A percentile compares a stretch with the other conserved stretches of the same genome.
These are phyloP conservation scores for Sebastes kiyomatsui DNA, from an alignment of 2,797 vertebrate genomes.

Conservation along the genomic window DNA sequence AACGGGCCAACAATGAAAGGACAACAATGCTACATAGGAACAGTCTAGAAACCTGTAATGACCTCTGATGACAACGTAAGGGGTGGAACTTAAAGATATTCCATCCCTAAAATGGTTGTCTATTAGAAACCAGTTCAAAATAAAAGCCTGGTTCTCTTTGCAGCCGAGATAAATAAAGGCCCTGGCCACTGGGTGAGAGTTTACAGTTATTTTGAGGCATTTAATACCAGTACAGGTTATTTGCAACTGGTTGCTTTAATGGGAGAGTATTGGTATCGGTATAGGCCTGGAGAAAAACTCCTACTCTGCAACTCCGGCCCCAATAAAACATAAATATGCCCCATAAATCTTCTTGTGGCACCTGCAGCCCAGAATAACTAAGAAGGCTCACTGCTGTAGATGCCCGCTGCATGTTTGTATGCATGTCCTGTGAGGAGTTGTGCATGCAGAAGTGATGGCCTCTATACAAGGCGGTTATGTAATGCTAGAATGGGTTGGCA, in stretches of 20 bases:
- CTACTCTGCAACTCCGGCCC: not conserved
- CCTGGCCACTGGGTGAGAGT: not conserved
- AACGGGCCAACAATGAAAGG: not conserved
- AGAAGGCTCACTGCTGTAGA: not conserved
- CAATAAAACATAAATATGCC: conserved; percentile 2
- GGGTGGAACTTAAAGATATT: too few species aligned
- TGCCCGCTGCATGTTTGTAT: conserved; percentile 25
- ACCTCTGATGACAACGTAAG: too few species aligned
- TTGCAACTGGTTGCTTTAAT: not conserved
- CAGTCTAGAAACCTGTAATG: not conserved
- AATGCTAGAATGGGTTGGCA: conserved; percentile 41
- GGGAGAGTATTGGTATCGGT: not conserved
- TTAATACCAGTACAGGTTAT: not conserved
- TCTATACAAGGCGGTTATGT: conserved; percentile 53
- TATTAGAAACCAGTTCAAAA: not conserved
- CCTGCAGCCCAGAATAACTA: conserved; percentile 21
- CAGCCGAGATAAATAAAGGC: not conserved
- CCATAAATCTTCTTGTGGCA: not conserved
- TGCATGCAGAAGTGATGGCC: conserved; percentile 63
- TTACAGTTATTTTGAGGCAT: not conserved
- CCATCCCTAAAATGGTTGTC: too few species aligned
- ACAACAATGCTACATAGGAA: not conserved
- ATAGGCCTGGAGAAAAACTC: not conserved
- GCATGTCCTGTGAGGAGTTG: conserved; percentile 38
- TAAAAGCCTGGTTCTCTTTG: not conserved